These are phyloP conservation scores for Chloroclysta siterata DNA, from an alignment of 2,888 invertebrate species.

Conservation along the genomic window DNA sequence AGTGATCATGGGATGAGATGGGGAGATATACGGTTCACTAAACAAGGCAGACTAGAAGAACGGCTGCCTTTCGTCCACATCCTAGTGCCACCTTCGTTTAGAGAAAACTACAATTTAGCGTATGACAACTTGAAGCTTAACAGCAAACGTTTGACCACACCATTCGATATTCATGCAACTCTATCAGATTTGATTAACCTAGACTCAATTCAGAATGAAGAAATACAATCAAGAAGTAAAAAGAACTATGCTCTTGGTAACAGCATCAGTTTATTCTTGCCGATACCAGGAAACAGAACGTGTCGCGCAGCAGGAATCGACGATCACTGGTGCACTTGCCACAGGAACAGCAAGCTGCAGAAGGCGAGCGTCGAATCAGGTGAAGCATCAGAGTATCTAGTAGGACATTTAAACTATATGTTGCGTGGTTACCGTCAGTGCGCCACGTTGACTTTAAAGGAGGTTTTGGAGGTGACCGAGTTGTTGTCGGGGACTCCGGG, in stretches of 20 bases:
- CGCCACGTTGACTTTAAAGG: slow-evolving; percentile 85
- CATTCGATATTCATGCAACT: slow-evolving; percentile 93
- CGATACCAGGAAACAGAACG: slow-evolving; percentile 88
- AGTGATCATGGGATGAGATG: slow-evolving; percentile 97
- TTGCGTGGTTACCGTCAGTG: slow-evolving; percentile 87
- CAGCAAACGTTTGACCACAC: slow-evolving; percentile 89
- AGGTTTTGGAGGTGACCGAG: slow-evolving; percentile 88
- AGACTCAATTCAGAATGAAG: slow-evolving; percentile 70
- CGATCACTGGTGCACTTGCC: slow-evolving; percentile 95
- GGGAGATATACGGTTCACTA: slow-evolving; percentile 92
- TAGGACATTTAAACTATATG: slow-evolving; percentile 87
- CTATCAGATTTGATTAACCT: slow-evolving; percentile 87
- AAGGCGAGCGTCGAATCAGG: slow-evolving; percentile 81
- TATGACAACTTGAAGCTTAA: slow-evolving; percentile 88
- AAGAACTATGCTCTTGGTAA: slow-evolving; percentile 71
- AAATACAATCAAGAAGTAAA: slow-evolving; percentile 63
- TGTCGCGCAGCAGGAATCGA: slow-evolving; percentile 92
- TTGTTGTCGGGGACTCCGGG: slow-evolving; percentile 75
- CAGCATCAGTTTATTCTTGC: slow-evolving; percentile 91
- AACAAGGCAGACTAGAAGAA: slow-evolving; percentile 94
- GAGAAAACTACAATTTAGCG: slow-evolving; percentile 84
- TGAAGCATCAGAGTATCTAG: slow-evolving; percentile 86
- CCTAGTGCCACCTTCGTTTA: slow-evolving; percentile 90
- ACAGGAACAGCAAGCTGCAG: slow-evolving; percentile 85
- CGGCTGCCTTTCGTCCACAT: slow-evolving; percentile 92